Percentiles rank a stretch among this genome's conserved stretches.
These are phyloP conservation scores for Dasyprocta punctata DNA, from an alignment of 2,113 vertebrate genomes.

Conservation along the genomic window DNA sequence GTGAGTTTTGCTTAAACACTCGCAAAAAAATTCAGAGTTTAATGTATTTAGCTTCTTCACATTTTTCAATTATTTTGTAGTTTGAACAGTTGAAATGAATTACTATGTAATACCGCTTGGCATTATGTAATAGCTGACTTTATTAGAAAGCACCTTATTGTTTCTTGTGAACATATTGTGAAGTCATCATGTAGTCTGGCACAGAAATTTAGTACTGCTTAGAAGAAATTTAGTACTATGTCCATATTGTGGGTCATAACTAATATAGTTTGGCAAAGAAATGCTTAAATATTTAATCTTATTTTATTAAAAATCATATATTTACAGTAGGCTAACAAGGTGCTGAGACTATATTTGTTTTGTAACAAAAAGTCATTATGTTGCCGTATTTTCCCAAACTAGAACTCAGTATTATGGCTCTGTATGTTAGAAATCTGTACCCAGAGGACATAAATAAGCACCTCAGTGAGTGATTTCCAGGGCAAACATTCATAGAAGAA, in stretches of 20 bases:
- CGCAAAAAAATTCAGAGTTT: neutral
- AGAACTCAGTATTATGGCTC: neutral
- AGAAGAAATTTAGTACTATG: conserved; percentile 55
- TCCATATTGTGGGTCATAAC: conserved; percentile 65
- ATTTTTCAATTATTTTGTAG: conserved; percentile 49
- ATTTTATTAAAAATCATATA: conserved; percentile 70
- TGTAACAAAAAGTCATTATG: conserved; percentile 42
- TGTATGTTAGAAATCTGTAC: neutral
- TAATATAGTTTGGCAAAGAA: conserved; percentile 60
- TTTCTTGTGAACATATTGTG: conserved; percentile 73
- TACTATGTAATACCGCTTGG: conserved; percentile 66
- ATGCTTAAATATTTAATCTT: conserved; percentile 72
- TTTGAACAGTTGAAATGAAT: conserved; percentile 74
- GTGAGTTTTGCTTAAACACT: neutral
- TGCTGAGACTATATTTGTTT: conserved; percentile 56
- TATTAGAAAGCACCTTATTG: conserved; percentile 61
- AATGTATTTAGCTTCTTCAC: conserved; percentile 35
- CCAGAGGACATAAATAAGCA: neutral
- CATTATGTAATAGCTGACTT: conserved; percentile 64
- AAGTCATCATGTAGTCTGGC: conserved; percentile 58
- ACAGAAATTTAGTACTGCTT: neutral
- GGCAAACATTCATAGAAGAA: neutral
- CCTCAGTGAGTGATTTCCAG: neutral
- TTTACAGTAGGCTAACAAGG: conserved; percentile 43
- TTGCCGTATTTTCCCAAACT: neutral